Base-by-base conservation (phyloP, 2,888 invertebrate species). In the Nomada hirtipes region DNA sequence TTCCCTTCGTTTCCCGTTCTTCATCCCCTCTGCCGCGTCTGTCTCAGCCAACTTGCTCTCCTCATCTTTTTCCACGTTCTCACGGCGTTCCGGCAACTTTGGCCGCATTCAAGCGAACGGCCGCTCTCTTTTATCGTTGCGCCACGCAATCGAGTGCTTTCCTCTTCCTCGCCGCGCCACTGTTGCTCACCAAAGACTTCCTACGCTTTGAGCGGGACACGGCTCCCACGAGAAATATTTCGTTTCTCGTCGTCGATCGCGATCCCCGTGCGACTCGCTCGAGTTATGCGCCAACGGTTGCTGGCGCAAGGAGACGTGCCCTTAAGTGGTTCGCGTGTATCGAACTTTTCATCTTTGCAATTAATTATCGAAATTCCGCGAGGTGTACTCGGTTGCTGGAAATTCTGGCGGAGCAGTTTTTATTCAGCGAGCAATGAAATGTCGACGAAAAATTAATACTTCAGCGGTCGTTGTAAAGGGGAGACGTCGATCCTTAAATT, bases 141-240 rank as follows among this genome's bases (percentile, higher is more conserved):
- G 63, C 61, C 78, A 26, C 65, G 71, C 70, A 50, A 80, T 79
- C 76, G 70, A 75, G 55, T 67, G 73, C 69, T 68, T 73, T 70
- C 50, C 59, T 71, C 42, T 36, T 50, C 73, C 67, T 44, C 59
- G 44, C n/a, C 52, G 15, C 76, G 57, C 29, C 52, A 20, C 70
- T 68, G 69, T 82, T 82, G 73, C 83, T 67, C 55, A 26, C 70
- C 82, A 81, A 76, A 82, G 83, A 75, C 74, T 65, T 60, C 52
- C 74, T 44, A 11, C 55, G 67, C 68, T 77, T 83, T 83, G 77
- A 71, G 47, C 73, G 7, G 53, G 26, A 52, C n/a, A 50, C 70
- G 18, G 42, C 60, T 57, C 20, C 55, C 53, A 2, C 2, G 11
- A 65, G 57, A 29, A 65, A 73, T 65, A 57, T 65, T 73, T 64